These are phyloP conservation scores for Rhyacophila evoluta DNA, from an alignment of 2,888 invertebrate species.

Conservation along the genomic window DNA sequence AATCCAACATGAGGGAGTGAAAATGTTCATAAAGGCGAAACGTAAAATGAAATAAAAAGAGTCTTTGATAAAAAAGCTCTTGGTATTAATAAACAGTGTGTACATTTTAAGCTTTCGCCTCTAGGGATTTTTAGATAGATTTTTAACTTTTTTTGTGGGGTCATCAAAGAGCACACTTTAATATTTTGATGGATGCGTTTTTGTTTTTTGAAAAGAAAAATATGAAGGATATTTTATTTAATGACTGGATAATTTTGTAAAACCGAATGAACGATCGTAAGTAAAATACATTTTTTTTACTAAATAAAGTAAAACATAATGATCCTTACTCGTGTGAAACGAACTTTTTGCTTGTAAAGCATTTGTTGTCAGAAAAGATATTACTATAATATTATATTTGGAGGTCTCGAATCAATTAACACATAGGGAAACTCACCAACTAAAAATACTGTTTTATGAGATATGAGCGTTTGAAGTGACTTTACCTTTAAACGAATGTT, in stretches of 20 bases:
- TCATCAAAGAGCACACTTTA: conserved; percentile 2
- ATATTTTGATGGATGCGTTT: not conserved
- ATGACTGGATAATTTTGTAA: conserved; percentile 11
- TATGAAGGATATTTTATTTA: not conserved
- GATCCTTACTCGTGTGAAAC: no score
- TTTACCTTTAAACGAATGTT: no score
- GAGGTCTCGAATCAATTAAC: no score
- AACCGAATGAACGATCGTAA: no score
- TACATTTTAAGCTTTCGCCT: conserved; percentile 14
- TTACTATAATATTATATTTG: no score
- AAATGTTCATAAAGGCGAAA: conserved; percentile 19
- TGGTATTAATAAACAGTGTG: not conserved
- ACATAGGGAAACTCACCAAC: no score
- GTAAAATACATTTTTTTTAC: no score
- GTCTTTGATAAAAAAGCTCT: conserved; percentile 14
- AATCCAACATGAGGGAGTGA: conserved; percentile 1
- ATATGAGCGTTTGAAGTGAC: no score
- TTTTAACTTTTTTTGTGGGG: conserved; percentile 7
- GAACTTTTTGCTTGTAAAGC: no score
- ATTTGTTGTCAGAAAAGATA: no score
- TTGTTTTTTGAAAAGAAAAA: not conserved
- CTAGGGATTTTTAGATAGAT: not conserved
- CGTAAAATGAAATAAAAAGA: conserved; percentile 14
- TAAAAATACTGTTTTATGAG: no score
- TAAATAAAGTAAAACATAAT: no score